phyloP scores from a whole-genome alignment of 1,140 invertebrate species.

The Pseudoatta argentina region DNA sequence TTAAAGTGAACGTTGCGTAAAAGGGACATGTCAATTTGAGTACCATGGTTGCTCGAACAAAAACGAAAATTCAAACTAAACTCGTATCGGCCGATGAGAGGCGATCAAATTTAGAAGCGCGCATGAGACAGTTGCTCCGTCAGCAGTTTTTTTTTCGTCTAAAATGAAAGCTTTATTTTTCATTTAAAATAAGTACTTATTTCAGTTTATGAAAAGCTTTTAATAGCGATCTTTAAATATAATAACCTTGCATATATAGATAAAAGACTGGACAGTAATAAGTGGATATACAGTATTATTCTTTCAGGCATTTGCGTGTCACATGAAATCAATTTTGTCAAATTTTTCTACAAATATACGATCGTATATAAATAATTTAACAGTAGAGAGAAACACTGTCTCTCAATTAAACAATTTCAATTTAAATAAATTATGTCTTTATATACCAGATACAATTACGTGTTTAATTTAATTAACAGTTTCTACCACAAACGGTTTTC shows the following conservation, averaged over 20 bases:
- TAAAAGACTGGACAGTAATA: neutral
- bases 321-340: neutral
- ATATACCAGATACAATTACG: neutral
- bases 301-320: neutral
- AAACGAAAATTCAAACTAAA: slow-evolving; percentile 59
- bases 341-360: neutral
- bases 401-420: neutral
- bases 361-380: neutral
- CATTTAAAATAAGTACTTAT: neutral
- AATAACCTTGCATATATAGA: neutral
- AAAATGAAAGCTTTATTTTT: neutral
- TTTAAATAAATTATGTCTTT: neutral
- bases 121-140: neutral
- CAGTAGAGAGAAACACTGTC: neutral
- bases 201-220: neutral
- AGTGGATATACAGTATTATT: neutral
- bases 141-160: slow-evolving; percentile 7
- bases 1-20: slow-evolving; percentile 64
- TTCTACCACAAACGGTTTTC: neutral
- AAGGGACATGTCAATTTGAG: slow-evolving; percentile 49
- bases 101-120: slow-evolving; percentile 55
- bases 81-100: slow-evolving; percentile 67
- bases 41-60: neutral
- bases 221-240: neutral
- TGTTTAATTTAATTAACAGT: slow-evolving; percentile 26